Base-by-base conservation (phyloP, 2,113 vertebrate species). In the Solenodon paradoxus region DNA sequence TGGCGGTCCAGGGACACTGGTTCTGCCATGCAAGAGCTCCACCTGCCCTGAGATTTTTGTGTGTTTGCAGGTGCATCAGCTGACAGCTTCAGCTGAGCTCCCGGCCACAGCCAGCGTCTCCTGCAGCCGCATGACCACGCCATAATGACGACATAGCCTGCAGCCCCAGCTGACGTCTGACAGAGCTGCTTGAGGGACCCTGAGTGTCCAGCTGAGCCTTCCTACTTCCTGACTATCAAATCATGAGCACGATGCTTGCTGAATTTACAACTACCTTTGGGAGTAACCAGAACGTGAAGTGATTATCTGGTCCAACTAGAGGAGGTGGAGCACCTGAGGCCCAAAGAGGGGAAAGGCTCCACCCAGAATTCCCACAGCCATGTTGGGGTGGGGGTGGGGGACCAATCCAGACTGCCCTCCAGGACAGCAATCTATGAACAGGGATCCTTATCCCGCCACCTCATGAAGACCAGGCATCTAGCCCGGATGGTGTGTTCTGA, bases 391-490 rank as follows among this genome's bases (percentile, higher is more conserved):
- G 16, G n/a, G 49, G n/a, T n/a, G n/a, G n/a, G n/a, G n/a, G n/a
- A n/a, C 28, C 10, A 8, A 5, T 55, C 28, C 35, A 81, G 71
- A 4, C 8, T 3, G 13, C 32, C 35, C 28, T 55, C 35, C 15
- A 22, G 40, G 3, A 26, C 4, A 38, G 26, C 57, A 35, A 61
- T 22, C 19, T 13, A 9, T 53, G 26, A 9, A 51, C 20, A 6
- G 51, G 26, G 17, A 64, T 7, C 11, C 0, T 12, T 40, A 42
- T 30, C 19, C 24, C 8, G 7, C 15, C 0, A 1, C 49, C 42
- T 28, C 47, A 17, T 28, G 61, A 17, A 85, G 77, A 26, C 78
- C 22, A 16, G 1, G 16, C 4, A 7, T 45, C 7, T 19, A 49
- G 68, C 45, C 53, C 16, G 28, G 45, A 20, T 15, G 13, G 26